Base-by-base conservation (phyloP, 64 coral and sea anemone species). In the Montipora sp. region DNA sequence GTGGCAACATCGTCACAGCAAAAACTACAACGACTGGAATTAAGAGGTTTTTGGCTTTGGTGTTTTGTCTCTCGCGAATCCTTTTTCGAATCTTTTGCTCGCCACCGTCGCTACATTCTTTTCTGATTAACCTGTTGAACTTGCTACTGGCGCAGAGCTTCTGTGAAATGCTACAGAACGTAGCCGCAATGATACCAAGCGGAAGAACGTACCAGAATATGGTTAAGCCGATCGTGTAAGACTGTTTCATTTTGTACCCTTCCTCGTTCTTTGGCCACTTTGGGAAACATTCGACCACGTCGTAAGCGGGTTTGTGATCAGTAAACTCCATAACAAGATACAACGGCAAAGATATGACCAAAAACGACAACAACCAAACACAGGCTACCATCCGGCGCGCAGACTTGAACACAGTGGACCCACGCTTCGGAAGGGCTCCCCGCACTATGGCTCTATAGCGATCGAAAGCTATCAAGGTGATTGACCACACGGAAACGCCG, bases 401-500 rank as follows among this genome's bases (percentile, higher is more conserved):
- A 23, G 45, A 70, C 87, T 82, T 76, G 75, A 90, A 48, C 6
- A 61, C 55, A 1, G 10, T 2, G 14, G 73, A 69, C 13, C 63
- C 79, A 48, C 87, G 59, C 12, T 72, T 80, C 1, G 92, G 91
- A 48, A 88, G 73, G 8, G 65, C 59, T 5, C 59, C 77, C 3
- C 83, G 63, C 0, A 96, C 88, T 65, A 96, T 94, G 16, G 88
- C 86, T 9, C 89, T 77, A 61, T 88, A 93, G 24, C 95, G 87
- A 45, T 96, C 95, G 24, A 96, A 67, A 16, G 92, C 95, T 55
- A 96, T 94, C 5, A 88, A 70, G 5, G 89, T 91, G 19, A 96
- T 94, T 11, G 89, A 93, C 95, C 95, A 96, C 5, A 96, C 89
- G 9, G 92, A 94, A 18, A 93, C 88, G 47, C 95, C 95, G 8